Base-by-base conservation (phyloP, 2,113 vertebrate species). In the Harpagus bidentatus region DNA sequence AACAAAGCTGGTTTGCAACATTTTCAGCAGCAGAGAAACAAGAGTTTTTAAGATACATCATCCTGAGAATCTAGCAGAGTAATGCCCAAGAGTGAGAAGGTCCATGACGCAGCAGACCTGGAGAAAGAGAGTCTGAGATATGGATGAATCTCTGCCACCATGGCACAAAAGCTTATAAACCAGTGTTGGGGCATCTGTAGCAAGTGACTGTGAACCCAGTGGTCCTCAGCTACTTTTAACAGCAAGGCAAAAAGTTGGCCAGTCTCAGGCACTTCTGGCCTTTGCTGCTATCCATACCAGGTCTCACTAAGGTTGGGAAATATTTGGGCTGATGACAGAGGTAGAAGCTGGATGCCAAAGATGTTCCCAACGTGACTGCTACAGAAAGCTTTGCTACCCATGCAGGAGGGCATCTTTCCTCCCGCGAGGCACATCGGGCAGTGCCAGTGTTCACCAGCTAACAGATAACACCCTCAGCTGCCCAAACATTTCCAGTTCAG, bases 361-460 rank as follows among this genome's bases (percentile, higher is more conserved):
- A 11, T 20, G 9, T 22, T 53, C 32, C 22, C 42, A 17, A 42
- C 1, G 5, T 2, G 10, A 19, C 52, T 32, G 12, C 53, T 43
- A 1, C 0, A 6, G 22, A 53, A 10, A 72, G 40, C 14, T 45
- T 23, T 2, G 2, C 38, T 28, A 2, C 19, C 32, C 3, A 0
- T 14, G 26, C 50, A 34, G 74, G 59, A 81, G 53, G 17, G 2
- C 19, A 58, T 15, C 69, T 26, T 53, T 18, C 56, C 62, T 23
- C 16, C 43, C 34, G 5, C 0, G 0, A 56, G 17, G 16, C n/a
- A 31, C 61, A 21, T 8, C 2, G 1, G 21, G 53, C 13, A 15
- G n/a, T 22, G 31, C 21, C 81, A 65, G 38, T 38, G 62, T 52
- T 40, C 42, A 47, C 31, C 58, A 65, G 38, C 12, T 40, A 40